These are phyloP conservation scores for Piaya cayana DNA, from an alignment of 2,113 vertebrate species.

Conservation along the genomic window DNA sequence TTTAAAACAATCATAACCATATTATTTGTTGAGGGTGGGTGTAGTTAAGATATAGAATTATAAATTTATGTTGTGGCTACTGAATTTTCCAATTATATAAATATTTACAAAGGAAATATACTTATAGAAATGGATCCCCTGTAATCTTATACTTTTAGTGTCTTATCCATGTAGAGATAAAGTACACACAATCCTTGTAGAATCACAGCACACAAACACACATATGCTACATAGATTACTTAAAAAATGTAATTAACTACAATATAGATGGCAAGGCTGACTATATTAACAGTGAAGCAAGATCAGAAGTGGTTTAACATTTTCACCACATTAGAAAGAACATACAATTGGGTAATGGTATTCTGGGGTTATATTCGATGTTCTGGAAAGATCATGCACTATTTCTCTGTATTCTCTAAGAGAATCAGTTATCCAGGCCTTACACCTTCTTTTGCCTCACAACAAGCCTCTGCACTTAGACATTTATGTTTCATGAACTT, in stretches of 20 bases:
- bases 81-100: background rate
- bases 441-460: background rate
- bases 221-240: background rate
- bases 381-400: background rate
- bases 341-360: background rate
- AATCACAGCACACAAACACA: no score
- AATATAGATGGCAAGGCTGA: background rate
- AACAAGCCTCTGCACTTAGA: background rate
- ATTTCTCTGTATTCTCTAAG: background rate
- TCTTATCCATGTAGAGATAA: background rate
- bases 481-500: background rate
- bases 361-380: background rate
- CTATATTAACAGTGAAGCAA: background rate
- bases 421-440: background rate
- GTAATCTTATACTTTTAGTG: background rate
- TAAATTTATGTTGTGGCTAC: background rate
- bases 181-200: no score
- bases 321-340: rapidly evolving
- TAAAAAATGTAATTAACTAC: background rate
- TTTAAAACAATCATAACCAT: background rate
- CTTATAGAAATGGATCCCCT: background rate
- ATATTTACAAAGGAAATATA: background rate
- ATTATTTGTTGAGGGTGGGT: rapidly evolving
- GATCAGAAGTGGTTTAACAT: background rate
- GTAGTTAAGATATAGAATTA: background rate